These are phyloP conservation scores for Plebejus melissa DNA, from an alignment of 2,888 invertebrate genomes.

Conservation along the genomic window DNA sequence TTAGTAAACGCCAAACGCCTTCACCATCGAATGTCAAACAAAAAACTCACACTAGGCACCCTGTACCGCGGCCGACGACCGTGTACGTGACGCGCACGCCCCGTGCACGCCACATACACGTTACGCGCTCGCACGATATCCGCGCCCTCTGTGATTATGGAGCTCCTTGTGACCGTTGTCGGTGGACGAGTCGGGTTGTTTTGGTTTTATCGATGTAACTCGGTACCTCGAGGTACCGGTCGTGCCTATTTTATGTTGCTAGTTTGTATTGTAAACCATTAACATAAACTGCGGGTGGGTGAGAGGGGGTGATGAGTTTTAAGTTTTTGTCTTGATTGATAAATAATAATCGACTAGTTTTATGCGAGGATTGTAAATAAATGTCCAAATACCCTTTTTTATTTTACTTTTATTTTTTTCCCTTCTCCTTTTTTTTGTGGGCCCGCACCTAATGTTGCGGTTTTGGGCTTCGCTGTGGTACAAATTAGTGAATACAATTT, in stretches of 20 bases:
- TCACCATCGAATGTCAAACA: no score
- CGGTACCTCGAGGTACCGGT: constrained; percentile 55
- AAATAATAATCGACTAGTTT: constrained; percentile 65
- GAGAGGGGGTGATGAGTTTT: constrained; percentile 67
- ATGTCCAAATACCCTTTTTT: constrained; percentile 75
- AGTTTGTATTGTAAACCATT: constrained; percentile 64
- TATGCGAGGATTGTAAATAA: constrained; percentile 77
- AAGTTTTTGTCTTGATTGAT: constrained; percentile 64
- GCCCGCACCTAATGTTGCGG: constrained; percentile 48
- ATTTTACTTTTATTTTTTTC: constrained; percentile 72
- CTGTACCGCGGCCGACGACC: neutral
- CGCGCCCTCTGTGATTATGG: constrained; percentile 29
- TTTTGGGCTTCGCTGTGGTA: constrained; percentile 33
- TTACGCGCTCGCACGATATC: constrained; percentile 14
- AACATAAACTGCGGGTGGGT: constrained; percentile 68
- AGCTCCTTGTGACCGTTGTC: constrained; percentile 35
- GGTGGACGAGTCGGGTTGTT: constrained; percentile 38
- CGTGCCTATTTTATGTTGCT: constrained; percentile 71
- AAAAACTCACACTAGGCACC: no score
- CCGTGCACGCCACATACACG: no score
- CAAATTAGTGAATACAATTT: constrained; percentile 27
- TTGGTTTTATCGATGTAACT: constrained; percentile 46
- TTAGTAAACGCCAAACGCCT: no score
- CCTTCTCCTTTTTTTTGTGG: constrained; percentile 41
- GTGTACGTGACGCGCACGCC: neutral